These are phyloP conservation scores for Festucalex cinctus DNA, from an alignment of 2,113 vertebrate species.

Conservation along the genomic window DNA sequence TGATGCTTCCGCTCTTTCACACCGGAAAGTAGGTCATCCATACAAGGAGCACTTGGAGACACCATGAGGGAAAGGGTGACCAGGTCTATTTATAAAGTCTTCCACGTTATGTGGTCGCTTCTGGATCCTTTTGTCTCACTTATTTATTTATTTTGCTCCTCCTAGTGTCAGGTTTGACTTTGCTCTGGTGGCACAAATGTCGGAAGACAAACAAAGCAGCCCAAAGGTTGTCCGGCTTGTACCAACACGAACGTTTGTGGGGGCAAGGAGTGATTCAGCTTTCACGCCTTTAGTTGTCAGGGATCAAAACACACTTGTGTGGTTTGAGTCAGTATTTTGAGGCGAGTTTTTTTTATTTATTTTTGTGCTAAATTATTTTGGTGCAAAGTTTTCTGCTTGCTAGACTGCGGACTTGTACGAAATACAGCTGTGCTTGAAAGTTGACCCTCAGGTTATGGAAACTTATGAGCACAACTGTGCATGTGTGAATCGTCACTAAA, in stretches of 20 bases:
- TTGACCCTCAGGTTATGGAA: no score
- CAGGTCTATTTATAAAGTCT: constrained; percentile 44
- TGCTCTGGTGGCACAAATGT: neutral
- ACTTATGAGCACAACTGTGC: no score
- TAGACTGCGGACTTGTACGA: neutral
- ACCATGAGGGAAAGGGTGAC: constrained; percentile 23
- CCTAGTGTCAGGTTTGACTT: neutral
- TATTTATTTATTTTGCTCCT: constrained; percentile 10
- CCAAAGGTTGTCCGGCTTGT: neutral
- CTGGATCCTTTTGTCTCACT: neutral
- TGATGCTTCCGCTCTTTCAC: neutral
- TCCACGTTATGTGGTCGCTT: neutral
- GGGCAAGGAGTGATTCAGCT: neutral
- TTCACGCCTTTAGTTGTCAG: neutral
- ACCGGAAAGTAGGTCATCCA: constrained; percentile 27
- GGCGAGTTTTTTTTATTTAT: no score
- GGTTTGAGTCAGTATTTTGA: no score
- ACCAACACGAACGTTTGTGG: neutral
- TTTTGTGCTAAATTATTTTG: neutral
- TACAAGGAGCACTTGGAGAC: constrained; percentile 36
- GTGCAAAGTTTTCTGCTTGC: neutral
- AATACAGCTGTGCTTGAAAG: no score
- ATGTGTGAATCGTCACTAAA: no score
- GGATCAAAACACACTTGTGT: neutral
- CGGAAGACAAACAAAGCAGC: neutral